These are phyloP conservation scores for Calcarius ornatus DNA, from an alignment of 2,113 vertebrate species.

Conservation along the genomic window DNA sequence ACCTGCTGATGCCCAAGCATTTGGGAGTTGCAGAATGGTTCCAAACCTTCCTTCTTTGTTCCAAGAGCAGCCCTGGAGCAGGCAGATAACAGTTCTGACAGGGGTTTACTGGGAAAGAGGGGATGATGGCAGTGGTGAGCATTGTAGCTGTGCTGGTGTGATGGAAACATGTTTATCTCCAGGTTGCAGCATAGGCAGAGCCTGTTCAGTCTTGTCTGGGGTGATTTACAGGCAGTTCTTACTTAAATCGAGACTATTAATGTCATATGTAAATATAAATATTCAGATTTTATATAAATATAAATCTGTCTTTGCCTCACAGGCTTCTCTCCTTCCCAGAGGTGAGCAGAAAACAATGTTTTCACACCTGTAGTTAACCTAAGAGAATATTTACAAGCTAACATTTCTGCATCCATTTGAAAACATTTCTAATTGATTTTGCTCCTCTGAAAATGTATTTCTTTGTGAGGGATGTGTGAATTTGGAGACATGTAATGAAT, in stretches of 20 bases:
- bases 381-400: neutral
- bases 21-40: neutral
- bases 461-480: neutral
- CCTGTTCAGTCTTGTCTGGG: neutral
- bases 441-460: neutral
- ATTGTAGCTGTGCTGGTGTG: neutral
- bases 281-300: neutral
- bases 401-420: neutral
- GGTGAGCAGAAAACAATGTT: neutral
- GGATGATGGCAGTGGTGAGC: neutral
- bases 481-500: constrained; percentile 37
- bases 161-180: neutral
- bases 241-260: neutral
- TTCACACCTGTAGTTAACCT: neutral
- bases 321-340: neutral
- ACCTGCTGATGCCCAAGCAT: neutral
- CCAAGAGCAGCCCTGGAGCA: neutral
- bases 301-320: neutral
- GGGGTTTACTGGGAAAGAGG: neutral
- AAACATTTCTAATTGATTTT: neutral
- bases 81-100: neutral
- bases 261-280: neutral
- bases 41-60: neutral
- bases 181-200: neutral
- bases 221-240: neutral